Conservation (phyloP, 2,888 invertebrate genomes). For the Exocentrus adspersus region DNA sequence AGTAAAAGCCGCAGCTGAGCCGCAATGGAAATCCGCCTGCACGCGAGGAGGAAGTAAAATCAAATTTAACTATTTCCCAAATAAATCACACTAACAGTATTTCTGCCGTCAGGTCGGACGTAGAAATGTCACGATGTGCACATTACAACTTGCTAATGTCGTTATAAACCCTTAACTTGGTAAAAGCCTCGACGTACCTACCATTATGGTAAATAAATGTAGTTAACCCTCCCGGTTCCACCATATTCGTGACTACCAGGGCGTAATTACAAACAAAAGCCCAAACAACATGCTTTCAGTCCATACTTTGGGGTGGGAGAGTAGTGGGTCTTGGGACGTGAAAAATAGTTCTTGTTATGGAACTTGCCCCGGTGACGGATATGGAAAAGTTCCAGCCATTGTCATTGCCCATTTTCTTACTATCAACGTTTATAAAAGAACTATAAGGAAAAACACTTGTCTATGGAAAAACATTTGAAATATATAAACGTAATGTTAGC, state of each 20-base stretch:
- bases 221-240: slow-evolving; percentile 33
- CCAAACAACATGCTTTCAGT: background rate
- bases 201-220: slow-evolving; percentile 43
- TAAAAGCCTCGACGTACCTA: slow-evolving; percentile 40
- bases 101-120: slow-evolving; percentile 4
- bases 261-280: slow-evolving; percentile 22
- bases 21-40: slow-evolving; percentile 3
- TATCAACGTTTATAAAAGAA: too few species aligned
- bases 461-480: too few species aligned
- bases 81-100: slow-evolving; percentile 19
- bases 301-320: background rate
- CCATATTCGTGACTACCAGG: slow-evolving; percentile 13
- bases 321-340: background rate
- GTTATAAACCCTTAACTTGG: slow-evolving; percentile 42
- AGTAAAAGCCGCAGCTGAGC: background rate
- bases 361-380: slow-evolving; percentile 8
- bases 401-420: too few species aligned
- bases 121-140: slow-evolving; percentile 38
- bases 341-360: slow-evolving; percentile 9
- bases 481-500: too few species aligned
- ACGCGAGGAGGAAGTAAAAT: slow-evolving; percentile 21
- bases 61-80: slow-evolving; percentile 26
- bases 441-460: too few species aligned
- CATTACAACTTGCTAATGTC: slow-evolving; percentile 43
- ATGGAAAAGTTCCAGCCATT: background rate